Conservation (phyloP, 2,888 invertebrate genomes). For the Cataglyphis cursor region DNA sequence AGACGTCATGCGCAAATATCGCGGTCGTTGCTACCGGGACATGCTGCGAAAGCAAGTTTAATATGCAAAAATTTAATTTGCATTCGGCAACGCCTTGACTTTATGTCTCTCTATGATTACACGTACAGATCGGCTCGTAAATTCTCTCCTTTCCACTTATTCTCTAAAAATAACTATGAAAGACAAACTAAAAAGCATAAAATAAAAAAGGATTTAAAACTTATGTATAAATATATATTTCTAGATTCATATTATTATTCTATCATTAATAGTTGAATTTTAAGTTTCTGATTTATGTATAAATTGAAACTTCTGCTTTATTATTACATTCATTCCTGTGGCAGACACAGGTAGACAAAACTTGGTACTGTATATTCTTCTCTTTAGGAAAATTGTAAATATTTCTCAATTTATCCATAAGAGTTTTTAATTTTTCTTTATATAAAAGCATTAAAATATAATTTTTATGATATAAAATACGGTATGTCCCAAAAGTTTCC, state of each 20-base stretch:
- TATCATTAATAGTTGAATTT: background rate
- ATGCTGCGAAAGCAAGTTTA: constrained; percentile 31
- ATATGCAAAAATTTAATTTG: constrained; percentile 10
- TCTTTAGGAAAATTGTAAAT: background rate
- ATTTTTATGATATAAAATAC: background rate
- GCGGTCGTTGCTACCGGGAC: constrained; percentile 69
- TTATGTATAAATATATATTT: background rate
- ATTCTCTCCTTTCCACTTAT: background rate
- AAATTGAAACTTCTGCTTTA: background rate
- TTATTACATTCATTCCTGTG: background rate
- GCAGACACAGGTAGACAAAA: too few relatives aligned
- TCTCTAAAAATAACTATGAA: background rate
- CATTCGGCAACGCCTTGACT: constrained; percentile 24
- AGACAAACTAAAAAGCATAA: background rate
- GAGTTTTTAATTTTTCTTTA: background rate
- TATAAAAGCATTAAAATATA: background rate
- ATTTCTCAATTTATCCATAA: background rate
- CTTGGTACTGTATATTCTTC: too few relatives aligned
- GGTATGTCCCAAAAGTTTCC: too few relatives aligned
- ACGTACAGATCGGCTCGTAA: constrained; percentile 3
- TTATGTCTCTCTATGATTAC: background rate
- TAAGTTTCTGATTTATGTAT: background rate
- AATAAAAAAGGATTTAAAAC: background rate
- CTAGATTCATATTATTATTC: background rate
- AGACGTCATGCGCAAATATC: constrained; percentile 67